Base-by-base conservation (phyloP, 2,113 vertebrate species). In the Sinocyclocheilus anshuiensis region DNA sequence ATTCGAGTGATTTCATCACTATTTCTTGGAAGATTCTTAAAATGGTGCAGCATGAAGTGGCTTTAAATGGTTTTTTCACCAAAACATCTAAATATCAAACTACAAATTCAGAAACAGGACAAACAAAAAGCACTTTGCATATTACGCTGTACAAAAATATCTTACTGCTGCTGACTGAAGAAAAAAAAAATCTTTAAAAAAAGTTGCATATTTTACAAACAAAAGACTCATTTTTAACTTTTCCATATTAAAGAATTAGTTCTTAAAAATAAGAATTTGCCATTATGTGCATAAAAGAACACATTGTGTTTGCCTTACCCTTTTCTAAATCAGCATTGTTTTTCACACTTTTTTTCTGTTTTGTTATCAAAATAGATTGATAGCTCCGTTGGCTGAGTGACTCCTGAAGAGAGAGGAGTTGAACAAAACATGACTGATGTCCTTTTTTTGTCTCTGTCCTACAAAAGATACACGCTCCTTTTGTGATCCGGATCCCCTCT, bases 181-280 rank as follows among this genome's bases (percentile, higher is more conserved):
- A 22, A 42, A 72, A 71, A 69, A 26, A 26, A 26, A 45, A 45
- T 45, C 8, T 55, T 48, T 4, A 13, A 92, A 89, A 86, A 94
- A 87, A 88, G 88, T 93, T 94, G 92, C 93, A 94, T 95, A 95
- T 95, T 92, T 94, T 93, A 94, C 93, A 92, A 92, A 91, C 86
- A 92, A 94, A 94, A 94, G 90, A 94, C 93, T 94, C 91, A 86
- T 92, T 92, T 92, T 94, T 82, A 92, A 92, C 91, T 91, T 87
- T 91, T 45, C 92, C 91, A 91, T 92, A 92, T 88, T 77, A 90
- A 92, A 94, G 92, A 93, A 93, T 91, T 88, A 84, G 89, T 86
- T 84, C 84, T 89, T 92, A 45, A 81, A 91, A 93, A 94, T 93
- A 94, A 91, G 91, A 92, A 89, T 93, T 92, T 91, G 86, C 90